phyloP scores from a whole-genome alignment of 2,113 vertebrate species.

The Catharus bicknelli region DNA sequence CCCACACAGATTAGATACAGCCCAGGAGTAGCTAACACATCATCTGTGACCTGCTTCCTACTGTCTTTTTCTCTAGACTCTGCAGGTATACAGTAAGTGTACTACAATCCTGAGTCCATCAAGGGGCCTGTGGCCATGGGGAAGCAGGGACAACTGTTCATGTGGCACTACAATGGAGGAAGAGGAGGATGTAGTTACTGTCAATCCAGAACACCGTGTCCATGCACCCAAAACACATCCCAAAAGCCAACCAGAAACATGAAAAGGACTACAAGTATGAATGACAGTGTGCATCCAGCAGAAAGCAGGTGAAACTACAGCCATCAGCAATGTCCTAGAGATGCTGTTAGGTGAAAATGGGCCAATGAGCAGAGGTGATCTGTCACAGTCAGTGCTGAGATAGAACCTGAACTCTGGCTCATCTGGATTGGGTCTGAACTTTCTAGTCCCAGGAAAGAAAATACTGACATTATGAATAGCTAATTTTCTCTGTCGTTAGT shows the following conservation, averaged over 20 bases:
- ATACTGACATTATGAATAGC: not conserved
- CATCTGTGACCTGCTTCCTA: not conserved
- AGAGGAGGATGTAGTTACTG: not conserved
- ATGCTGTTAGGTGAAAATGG: not conserved
- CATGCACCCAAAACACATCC: not conserved
- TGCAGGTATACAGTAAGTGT: not conserved
- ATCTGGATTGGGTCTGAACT: not conserved
- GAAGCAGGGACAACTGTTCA: not conserved
- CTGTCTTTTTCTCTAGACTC: not conserved
- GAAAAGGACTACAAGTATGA: not conserved
- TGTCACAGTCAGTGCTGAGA: not conserved
- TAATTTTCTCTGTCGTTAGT: not conserved
- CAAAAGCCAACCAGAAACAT: not conserved
- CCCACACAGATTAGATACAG: not conserved
- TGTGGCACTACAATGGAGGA: not conserved
- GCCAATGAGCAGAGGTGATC: not conserved
- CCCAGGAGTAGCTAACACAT: not conserved
- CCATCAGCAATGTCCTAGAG: not conserved
- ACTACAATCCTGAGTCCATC: not conserved
- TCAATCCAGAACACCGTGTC: not conserved
- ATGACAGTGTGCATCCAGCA: not conserved
- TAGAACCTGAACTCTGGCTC: not conserved
- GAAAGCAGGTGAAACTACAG: not conserved
- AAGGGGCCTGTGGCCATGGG: not conserved
- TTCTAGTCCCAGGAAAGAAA: not conserved